Conservation (phyloP, 1,140 invertebrate species). For the Galendromus occidentalis region DNA sequence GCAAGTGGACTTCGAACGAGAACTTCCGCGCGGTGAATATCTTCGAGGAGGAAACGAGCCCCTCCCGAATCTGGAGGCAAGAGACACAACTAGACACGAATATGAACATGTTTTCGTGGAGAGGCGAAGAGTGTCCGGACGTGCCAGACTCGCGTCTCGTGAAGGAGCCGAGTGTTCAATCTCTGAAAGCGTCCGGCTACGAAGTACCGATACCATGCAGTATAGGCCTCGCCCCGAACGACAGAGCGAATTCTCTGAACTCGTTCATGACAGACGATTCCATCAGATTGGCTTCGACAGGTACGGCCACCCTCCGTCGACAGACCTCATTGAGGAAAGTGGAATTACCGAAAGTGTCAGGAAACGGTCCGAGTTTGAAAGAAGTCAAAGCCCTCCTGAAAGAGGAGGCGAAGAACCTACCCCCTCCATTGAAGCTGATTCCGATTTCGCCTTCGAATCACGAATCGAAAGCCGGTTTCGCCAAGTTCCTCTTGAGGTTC, state of each 20-base stretch:
- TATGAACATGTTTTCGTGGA: background rate
- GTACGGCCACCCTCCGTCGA: too few species aligned
- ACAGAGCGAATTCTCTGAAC: too few species aligned
- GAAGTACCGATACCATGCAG: too few species aligned
- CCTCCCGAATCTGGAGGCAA: too few species aligned
- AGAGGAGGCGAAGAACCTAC: background rate
- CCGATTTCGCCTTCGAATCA: background rate
- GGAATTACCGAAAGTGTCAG: background rate
- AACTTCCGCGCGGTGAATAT: background rate
- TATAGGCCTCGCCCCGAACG: too few species aligned
- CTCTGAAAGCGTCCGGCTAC: too few species aligned
- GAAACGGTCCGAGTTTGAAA: background rate
- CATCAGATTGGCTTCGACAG: too few species aligned
- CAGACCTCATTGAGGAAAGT: background rate
- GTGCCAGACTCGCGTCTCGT: conserved; percentile 5
- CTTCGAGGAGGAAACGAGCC: background rate
- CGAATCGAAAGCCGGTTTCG: background rate
- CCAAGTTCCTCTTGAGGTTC: too few species aligned
- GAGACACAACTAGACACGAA: too few species aligned
- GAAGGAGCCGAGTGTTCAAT: background rate
- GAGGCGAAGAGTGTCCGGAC: background rate
- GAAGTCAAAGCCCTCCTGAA: background rate
- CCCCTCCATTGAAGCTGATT: background rate
- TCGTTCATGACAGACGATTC: too few species aligned
- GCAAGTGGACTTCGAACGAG: background rate